Conservation (phyloP, 1,140 invertebrate genomes). For the Drosophila repletoides region DNA sequence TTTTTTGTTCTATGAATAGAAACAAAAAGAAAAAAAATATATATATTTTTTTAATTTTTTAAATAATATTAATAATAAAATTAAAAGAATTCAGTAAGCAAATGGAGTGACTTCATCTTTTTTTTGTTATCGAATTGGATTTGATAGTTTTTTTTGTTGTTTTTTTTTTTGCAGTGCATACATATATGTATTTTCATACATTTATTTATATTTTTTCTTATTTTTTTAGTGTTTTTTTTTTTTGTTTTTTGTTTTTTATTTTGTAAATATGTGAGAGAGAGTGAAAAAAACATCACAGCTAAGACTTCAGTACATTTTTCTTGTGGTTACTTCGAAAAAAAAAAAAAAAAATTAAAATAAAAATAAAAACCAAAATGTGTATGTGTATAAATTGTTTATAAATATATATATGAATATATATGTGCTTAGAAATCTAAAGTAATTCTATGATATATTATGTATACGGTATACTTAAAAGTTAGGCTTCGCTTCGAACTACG, state of each 20-base stretch:
- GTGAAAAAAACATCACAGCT: constrained; percentile 79
- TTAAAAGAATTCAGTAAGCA: not conserved
- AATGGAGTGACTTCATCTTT: constrained; percentile 48
- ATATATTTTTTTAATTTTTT: not conserved
- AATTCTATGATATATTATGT: not conserved
- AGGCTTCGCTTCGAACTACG: constrained; percentile 7
- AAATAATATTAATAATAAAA: constrained; percentile 2
- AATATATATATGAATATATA: constrained; percentile 1
- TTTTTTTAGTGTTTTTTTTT: constrained; percentile 28
- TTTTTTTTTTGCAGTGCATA: constrained; percentile 27
- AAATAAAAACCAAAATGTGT: constrained; percentile 9
- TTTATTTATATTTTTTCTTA: constrained; percentile 25
- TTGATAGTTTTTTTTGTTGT: constrained; percentile 20
- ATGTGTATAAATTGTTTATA: constrained; percentile 20
- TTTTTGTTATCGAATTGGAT: constrained; percentile 2
- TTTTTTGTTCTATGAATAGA: constrained; percentile 1
- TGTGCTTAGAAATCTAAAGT: too few species aligned
- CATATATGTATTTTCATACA: constrained; percentile 18
- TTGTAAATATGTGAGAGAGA: constrained; percentile 71
- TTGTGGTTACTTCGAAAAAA: constrained; percentile 53
- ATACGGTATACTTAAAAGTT: constrained; percentile 15
- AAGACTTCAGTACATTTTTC: constrained; percentile 77
- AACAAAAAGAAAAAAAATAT: too few species aligned
- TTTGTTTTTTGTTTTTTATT: constrained; percentile 23
- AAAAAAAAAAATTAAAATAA: constrained; percentile 29